Base-by-base conservation (phyloP, 1,140 invertebrate genomes). In the Bombus breviceps region DNA sequence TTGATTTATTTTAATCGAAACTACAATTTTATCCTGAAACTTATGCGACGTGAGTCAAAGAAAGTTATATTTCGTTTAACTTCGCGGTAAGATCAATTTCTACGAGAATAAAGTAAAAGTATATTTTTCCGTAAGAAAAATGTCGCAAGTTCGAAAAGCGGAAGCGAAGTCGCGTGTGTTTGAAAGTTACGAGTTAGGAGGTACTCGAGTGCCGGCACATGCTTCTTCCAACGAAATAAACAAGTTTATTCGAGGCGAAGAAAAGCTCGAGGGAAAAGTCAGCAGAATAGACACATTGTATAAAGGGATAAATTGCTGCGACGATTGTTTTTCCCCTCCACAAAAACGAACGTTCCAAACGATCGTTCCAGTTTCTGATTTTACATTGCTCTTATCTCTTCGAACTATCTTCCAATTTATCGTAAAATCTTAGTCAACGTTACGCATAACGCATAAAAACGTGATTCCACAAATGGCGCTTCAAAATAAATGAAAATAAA, bases 281-380 rank as follows among this genome's bases (percentile, higher is more conserved):
- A 47, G n/a, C 37, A 64, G 32, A 82, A 85, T 41, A 88, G 88
- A 89, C 75, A 82, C 25, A 37, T 73, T 86, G 69, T 82, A 66
- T 71, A 79, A 89, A 89, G 79, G 84, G 79, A 88, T 80, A 86
- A 89, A 88, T 89, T 83, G 83, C 34, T 59, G 34, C 41, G 5
- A 32, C 53, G 43, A 25, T n/a, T 64, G 53, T 57, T 53, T 18
- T 34, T 41, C 57, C 39, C 22, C 9, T 0, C 15, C 18, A 10
- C 18, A 22, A 41, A 22, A 77, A 37, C 18, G 3, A 66, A 64
- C 59, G 15, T 53, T 22, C 47, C 5, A 53, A 53, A 53, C 43
- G 43, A 43, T 15, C 43, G 1, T 28, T 28, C 28, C 3, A 34
- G 25, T 28, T 12, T 10, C 32, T 6, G 2, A 28, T 59, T 81